phyloP scores from a whole-genome alignment of 2,888 invertebrate species.

The Dicranocentrus wangi region DNA sequence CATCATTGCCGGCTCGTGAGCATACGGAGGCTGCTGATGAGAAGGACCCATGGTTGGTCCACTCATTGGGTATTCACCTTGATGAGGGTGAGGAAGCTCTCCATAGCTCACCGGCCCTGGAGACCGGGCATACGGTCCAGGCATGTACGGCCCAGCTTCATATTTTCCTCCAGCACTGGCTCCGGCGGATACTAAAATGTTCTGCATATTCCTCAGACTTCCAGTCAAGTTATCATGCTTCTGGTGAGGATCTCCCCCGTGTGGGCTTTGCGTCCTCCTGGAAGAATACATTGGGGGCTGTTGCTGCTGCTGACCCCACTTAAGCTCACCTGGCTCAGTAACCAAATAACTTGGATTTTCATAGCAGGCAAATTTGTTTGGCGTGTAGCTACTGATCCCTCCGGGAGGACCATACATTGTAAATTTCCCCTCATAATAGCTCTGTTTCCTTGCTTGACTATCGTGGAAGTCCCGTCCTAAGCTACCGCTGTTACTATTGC shows the following conservation, averaged over 20 bases:
- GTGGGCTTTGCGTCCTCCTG: constrained; percentile 70
- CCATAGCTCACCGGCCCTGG: constrained; percentile 32
- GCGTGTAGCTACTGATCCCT: constrained; percentile 64
- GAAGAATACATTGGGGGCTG: constrained; percentile 58
- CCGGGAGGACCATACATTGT: constrained; percentile 53
- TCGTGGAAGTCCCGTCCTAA: constrained; percentile 68
- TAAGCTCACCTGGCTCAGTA: constrained; percentile 72
- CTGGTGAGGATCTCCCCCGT: constrained; percentile 74
- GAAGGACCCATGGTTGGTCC: constrained; percentile 19
- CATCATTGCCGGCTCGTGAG: constrained; percentile 40
- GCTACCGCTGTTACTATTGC: constrained; percentile 72
- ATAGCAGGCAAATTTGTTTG: constrained; percentile 72
- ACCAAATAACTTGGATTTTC: constrained; percentile 73
- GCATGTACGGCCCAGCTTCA: constrained; percentile 27
- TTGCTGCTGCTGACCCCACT: constrained; percentile 62
- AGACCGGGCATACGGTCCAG: constrained; percentile 28
- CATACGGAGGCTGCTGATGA: constrained; percentile 30
- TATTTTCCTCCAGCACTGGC: constrained; percentile 58
- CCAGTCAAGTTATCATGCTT: constrained; percentile 79
- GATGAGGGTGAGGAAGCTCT: constrained; percentile 31
- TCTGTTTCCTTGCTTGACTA: constrained; percentile 57
- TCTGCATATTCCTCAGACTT: constrained; percentile 79
- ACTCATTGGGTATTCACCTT: constrained; percentile 43
- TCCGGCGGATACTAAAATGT: constrained; percentile 73
- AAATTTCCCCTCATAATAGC: constrained; percentile 51